phyloP scores from a whole-genome alignment of 2,797 vertebrate species.

The Urophycis tenuis region DNA sequence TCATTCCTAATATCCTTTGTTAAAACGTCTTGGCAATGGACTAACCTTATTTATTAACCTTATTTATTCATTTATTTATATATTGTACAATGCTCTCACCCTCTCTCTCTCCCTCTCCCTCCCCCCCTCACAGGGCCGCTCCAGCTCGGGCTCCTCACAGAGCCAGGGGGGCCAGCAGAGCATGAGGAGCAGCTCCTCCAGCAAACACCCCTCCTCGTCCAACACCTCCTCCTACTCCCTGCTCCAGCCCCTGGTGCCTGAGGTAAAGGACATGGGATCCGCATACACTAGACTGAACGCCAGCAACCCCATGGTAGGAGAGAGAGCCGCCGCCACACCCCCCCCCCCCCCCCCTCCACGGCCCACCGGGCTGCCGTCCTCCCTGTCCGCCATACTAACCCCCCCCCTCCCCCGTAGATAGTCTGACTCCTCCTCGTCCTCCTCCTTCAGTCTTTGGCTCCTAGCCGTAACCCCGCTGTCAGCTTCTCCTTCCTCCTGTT shows the following conservation, averaged over 20 bases:
- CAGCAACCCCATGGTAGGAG: conserved; percentile 68
- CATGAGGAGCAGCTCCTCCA: conserved; percentile 62
- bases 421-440: not conserved
- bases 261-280: conserved; percentile 71
- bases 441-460: not conserved
- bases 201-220: conserved; percentile 58
- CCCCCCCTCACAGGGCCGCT: conserved; percentile 51
- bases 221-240: conserved; percentile 65
- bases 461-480: not conserved
- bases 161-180: conserved; percentile 56
- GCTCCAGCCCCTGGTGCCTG: conserved; percentile 68
- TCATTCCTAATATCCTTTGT: not conserved
- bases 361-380: not conserved
- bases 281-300: conserved; percentile 72
- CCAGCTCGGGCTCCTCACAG: conserved; percentile 65
- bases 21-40: not conserved
- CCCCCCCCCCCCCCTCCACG: conserved; percentile 30
- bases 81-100: not conserved
- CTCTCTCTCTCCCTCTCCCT: not conserved
- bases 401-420: not conserved
- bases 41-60: too few relatives aligned
- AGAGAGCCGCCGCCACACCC: conserved; percentile 36
- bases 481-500: not conserved
- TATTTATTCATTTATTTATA: not conserved
- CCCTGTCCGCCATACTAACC: not conserved